These are phyloP conservation scores for Aix galericulata DNA, from an alignment of 2,113 vertebrate species.

Conservation along the genomic window DNA sequence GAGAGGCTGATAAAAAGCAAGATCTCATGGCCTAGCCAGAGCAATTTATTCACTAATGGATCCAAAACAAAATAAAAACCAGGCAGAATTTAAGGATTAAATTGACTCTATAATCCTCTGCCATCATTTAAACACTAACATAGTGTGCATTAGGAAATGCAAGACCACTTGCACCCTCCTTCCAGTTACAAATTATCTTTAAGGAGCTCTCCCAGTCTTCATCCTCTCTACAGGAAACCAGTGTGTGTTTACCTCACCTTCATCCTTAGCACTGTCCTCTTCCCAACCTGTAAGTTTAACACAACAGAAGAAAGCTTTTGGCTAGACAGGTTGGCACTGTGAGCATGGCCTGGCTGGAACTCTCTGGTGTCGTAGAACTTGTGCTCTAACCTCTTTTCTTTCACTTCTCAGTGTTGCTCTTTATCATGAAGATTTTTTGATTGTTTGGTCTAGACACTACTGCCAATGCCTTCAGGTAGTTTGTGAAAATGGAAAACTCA, in stretches of 20 bases:
- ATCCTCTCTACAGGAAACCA: neutral
- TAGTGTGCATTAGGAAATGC: neutral
- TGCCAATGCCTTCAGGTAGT: neutral
- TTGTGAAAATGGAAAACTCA: neutral
- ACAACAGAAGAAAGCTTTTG: neutral
- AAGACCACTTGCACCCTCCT: neutral
- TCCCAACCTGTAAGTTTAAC: neutral
- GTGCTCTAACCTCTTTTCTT: neutral
- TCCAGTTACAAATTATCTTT: neutral
- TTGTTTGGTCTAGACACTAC: neutral
- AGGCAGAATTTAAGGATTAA: neutral
- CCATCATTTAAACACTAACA: neutral
- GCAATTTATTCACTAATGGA: neutral
- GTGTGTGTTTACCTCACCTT: neutral
- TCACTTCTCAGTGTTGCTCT: neutral
- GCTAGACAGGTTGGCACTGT: neutral
- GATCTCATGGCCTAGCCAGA: neutral
- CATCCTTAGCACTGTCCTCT: neutral
- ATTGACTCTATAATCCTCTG: neutral
- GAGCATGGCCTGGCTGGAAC: neutral
- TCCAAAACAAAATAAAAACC: neutral
- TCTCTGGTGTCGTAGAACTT: neutral
- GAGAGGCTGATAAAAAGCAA: neutral
- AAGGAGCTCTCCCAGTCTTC: accelerated
- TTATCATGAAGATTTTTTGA: neutral